Base-by-base conservation (phyloP, 2,888 invertebrate genomes). In the Drosophila yooni region DNA sequence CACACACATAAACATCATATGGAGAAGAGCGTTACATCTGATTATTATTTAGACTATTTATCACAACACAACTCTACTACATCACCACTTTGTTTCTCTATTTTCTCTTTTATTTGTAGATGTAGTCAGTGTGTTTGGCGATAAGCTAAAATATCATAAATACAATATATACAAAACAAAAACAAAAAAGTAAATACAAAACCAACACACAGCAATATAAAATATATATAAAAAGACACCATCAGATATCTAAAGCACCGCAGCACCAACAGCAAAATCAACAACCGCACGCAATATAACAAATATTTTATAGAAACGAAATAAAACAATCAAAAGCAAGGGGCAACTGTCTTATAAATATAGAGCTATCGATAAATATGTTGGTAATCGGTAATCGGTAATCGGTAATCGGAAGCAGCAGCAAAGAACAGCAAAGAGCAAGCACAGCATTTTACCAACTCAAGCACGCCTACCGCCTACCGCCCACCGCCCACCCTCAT, bases 41-140 rank as follows among this genome's bases (percentile, higher is more conserved):
- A 53, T 63, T 74, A 52, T 57, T 36, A 60, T 71, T 61, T 51
- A 27, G n/a, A 59, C 40, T 72, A 57, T 77, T 72, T 66, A 73
- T 76, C 69, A 70, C 68, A 64, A 63, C 73, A 56, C 75, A 63
- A 25, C 67, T 88, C 74, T 83, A 70, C 74, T 67, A 83, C 79
- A 88, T 79, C 74, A 70, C 86, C 61, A 75, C 78, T 78, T 81
- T 82, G 82, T 78, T 69, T 89, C 73, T 88, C 88, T 88, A 82
- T 78, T 82, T 77, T 82, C 82, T 90, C 80, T 88, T 91, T 88
- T 91, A 94, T 94, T 96, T 96, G 95, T 96, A 96, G 96, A 96
- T 96, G 96, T 96, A 96, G 96, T 96, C 96, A 96, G 95, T 96
- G 96, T 96, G 96, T 96, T 95, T 96, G 96, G 96, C 96, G 96